Percentiles rank a stretch among this genome's conserved stretches.
These are phyloP conservation scores for Andrena cerasifolii DNA, from an alignment of 1,140 invertebrate species.

Conservation along the genomic window DNA sequence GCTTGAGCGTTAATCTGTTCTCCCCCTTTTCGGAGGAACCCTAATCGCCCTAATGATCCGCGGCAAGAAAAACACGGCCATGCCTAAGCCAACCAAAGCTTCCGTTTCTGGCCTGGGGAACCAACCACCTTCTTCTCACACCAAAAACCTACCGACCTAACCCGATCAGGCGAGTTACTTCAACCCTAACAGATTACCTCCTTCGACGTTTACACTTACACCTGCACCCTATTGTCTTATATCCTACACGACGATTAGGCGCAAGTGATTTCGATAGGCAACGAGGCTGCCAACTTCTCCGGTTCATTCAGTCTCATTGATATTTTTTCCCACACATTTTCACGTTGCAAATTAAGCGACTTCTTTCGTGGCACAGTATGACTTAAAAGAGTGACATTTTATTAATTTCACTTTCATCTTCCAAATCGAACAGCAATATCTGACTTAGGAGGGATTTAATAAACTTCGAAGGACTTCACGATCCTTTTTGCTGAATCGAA, in stretches of 20 bases:
- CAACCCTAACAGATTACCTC: constrained; percentile 71
- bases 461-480: too few species aligned
- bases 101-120: constrained; percentile 73
- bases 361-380: too few species aligned
- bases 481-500: too few species aligned
- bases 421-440: too few species aligned
- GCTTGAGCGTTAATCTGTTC: constrained; percentile 77
- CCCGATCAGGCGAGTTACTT: constrained; percentile 62
- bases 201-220: constrained; percentile 55
- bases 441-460: too few species aligned
- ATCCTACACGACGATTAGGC: neutral
- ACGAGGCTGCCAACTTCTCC: neutral
- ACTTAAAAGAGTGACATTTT: too few species aligned
- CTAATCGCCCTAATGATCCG: constrained; percentile 82
- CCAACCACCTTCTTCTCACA: constrained; percentile 71
- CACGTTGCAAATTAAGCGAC: neutral
- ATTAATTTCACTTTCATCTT: too few species aligned
- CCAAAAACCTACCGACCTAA: constrained; percentile 59
- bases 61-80: constrained; percentile 80
- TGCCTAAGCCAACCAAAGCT: constrained; percentile 79
- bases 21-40: constrained; percentile 76
- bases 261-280: neutral
- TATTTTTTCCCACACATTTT: too few species aligned
- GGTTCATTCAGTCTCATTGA: too few species aligned
- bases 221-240: constrained; percentile 19